Evolutionary conservation across 2,797 vertebrate genomes (phyloP).

Genomic region (Sebastes hopkinsi): DNA sequence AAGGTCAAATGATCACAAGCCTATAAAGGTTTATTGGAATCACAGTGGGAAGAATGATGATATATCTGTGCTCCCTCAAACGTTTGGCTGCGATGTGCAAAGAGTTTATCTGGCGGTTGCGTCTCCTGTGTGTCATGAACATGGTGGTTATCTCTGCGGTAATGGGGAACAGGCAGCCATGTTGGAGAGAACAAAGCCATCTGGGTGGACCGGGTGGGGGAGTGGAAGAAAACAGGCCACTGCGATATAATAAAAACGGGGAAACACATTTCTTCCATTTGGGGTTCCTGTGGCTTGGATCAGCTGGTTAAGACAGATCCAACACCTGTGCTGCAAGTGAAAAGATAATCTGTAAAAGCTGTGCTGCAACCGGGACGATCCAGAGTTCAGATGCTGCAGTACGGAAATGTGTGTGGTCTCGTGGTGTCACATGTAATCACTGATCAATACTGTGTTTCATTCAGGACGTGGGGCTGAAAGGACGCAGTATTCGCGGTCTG

Average conservation of each 20-base stretch:
- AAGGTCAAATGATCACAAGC: slow-evolving; percentile 72
- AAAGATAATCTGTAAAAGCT: slow-evolving; percentile 31
- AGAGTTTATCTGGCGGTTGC: slow-evolving; percentile 62
- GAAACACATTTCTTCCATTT: slow-evolving; percentile 77
- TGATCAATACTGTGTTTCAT: slow-evolving; percentile 55
- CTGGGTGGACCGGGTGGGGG: slow-evolving; percentile 45
- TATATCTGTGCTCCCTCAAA: slow-evolving; percentile 58
- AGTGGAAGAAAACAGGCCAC: slow-evolving; percentile 64
- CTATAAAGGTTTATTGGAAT: slow-evolving; percentile 67
- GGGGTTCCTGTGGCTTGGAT: slow-evolving; percentile 68
- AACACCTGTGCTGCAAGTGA: slow-evolving; percentile 54
- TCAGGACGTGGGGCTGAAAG: slow-evolving; percentile 73
- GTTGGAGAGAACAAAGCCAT: slow-evolving; percentile 68
- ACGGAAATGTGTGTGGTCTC: slow-evolving; percentile 5
- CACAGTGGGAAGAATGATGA: slow-evolving; percentile 69
- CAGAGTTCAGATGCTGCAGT: slow-evolving; percentile 11
- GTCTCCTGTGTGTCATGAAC: slow-evolving; percentile 66
- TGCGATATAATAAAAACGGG: slow-evolving; percentile 65
- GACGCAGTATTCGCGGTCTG: slow-evolving; percentile 41
- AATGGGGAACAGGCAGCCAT: slow-evolving; percentile 73
- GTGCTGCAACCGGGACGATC: neutral
- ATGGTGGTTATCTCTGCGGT: slow-evolving; percentile 73
- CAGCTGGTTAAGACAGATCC: slow-evolving; percentile 51
- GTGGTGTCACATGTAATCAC: slow-evolving; percentile 3
- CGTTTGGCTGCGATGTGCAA: slow-evolving; percentile 55